Evolutionary conservation across 2,888 invertebrate species (phyloP), one percentile per base, ranked within the genome.

Genomic region (Drosophila flavopinicola): DNA sequence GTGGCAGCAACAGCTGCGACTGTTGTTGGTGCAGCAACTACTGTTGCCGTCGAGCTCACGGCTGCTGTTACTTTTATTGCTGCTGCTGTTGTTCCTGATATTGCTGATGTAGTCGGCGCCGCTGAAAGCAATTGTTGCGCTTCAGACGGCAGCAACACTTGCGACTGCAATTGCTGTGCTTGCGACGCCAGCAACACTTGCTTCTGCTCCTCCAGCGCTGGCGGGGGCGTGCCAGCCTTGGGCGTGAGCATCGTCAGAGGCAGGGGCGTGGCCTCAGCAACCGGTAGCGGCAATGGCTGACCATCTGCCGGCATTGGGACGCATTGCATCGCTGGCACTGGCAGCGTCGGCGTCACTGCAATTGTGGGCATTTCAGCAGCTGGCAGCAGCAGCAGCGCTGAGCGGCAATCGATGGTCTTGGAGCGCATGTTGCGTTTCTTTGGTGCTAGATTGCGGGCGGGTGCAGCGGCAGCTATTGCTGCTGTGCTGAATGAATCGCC

Each of bases 401-500:
- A 73, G 0, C 82, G 75, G 35, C 87, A 88, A 45, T 89, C 89
- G 29, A 89, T 75, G 2, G 89, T 89, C 58, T 88, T 89, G 15
- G 89, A 88, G 15, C 89, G 88, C 75, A 83, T 83, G 24, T 57
- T 78, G 25, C 89, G 85, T 57, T 88, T 86, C 56, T 85, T 82
- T 45, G 87, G 83, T 47, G 76, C 71, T 17, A 75, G 27, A 35
- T 69, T 59, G 30, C 66, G 71, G 29, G 15, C 24, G 11, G 52
- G 32, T 13, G 23, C 29, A n/a, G 58, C 35, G 27, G 47, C 53
- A 51, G 38, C 59, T 38, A 38, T 57, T 7, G 74, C 41, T 11
- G 59, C 30, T 7, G 54, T 15, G 11, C 30, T 33, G n/a, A 37
- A 45, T 3, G 38, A 37, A 32, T 29, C 15, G 4, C 29, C 49